A percentile compares a stretch with the other conserved stretches of the same genome.
Conservation (phyloP, 2,888 invertebrate genomes). For the Rhogogaster chlorosoma region DNA sequence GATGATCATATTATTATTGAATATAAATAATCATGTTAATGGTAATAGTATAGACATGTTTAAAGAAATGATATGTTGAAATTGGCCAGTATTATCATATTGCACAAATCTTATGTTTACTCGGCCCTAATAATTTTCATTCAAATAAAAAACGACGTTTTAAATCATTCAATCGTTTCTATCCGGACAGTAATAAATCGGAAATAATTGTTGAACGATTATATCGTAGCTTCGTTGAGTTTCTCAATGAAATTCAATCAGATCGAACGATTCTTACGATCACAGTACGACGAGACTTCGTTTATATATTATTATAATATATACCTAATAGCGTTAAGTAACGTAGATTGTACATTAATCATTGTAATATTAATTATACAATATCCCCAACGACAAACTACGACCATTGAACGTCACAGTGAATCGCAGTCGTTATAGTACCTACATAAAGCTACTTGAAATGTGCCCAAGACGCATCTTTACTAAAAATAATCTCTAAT, state of each 20-base stretch:
- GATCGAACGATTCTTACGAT: not conserved
- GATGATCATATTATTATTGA: constrained; percentile 5
- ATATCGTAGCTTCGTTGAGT: not conserved
- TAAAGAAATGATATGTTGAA: not conserved
- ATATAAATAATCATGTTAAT: not conserved
- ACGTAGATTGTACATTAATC: constrained; percentile 24
- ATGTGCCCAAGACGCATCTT: not conserved
- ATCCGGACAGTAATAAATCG: no score
- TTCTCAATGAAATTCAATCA: not conserved
- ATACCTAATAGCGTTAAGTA: constrained; percentile 13
- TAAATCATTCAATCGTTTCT: not conserved
- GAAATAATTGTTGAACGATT: not conserved
- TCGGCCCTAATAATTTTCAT: not conserved
- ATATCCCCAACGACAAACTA: not conserved
- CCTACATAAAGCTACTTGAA: constrained; percentile 15
- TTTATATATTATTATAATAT: constrained; percentile 7
- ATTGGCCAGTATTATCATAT: constrained; percentile 40
- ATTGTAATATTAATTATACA: not conserved
- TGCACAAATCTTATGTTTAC: constrained; percentile 26
- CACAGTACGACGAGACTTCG: constrained; percentile 29
- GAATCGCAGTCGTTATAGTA: not conserved
- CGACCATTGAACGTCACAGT: not conserved
- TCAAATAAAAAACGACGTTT: not conserved
- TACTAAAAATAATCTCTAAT: not conserved
- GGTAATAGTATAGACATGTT: not conserved